Base-by-base conservation (phyloP, 1,140 invertebrate species). In the Hycleus cichorii region DNA sequence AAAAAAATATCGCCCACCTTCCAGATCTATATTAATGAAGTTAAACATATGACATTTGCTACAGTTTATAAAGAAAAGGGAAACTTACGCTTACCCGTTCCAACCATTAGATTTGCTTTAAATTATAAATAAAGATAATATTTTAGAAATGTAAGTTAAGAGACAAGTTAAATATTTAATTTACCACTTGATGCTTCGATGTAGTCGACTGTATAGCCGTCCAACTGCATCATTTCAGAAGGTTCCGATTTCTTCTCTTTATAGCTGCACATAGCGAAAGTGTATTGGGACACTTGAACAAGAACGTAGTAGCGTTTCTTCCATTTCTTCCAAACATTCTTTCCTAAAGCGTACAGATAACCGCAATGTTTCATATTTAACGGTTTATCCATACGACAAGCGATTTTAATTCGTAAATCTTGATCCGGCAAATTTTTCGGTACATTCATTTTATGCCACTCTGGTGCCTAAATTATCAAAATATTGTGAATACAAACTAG, bases 311-410 rank as follows among this genome's bases (percentile, higher is more conserved):
- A 99, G 58, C 97, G 82, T 70, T 93, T 92, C 77, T 99, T 99
- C 95, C 96, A 99, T 74, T 99, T 99, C 72, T 98, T 97, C 97
- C 97, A 99, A 0, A 98, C 93, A 57, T 88, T 91, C 80, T 98
- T 98, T 25, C 97, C 97, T 66, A 95, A 81, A 5, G 91, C 93
- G 76, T 93, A 97, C 24, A 98, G 80, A 74, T 95, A 89, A 9
- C 92, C 94, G 71, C 72, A 83, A 74, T 99, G 95, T 74, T 99
- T 99, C 90, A 99, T 95, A 73, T 99, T 99, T 47, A 97, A 82
- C 18, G 97, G 97, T 73, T 98, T 99, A 71, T 99, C 97, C 86
- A 99, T 97, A 58, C 95, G 80, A 73, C 97, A 95, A 6, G 94
- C 94, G 59, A 99, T 95, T 77, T 97, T 97, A 61, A 99, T 99